These are phyloP conservation scores for Teleogryllus occipitalis DNA, from an alignment of 1,140 invertebrate species.

Conservation along the genomic window DNA sequence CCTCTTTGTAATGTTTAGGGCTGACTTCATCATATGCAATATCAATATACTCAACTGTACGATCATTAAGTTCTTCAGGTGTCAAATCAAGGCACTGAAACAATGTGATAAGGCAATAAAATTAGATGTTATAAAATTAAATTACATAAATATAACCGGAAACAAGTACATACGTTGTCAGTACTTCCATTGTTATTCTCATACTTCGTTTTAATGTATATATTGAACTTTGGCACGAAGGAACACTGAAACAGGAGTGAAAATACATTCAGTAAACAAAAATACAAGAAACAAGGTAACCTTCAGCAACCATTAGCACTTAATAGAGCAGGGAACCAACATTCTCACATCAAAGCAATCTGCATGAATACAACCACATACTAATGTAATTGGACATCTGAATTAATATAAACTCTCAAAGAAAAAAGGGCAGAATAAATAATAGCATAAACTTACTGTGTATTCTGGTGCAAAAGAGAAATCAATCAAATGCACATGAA, in stretches of 20 bases:
- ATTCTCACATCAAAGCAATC: too few species aligned
- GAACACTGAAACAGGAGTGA: constrained; percentile 61
- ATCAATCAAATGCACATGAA: neutral
- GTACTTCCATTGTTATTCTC: constrained; percentile 81
- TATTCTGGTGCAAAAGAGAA: constrained; percentile 41
- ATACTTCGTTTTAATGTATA: constrained; percentile 82
- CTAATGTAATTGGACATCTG: too few species aligned
- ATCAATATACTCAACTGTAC: constrained; percentile 73
- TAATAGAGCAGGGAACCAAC: too few species aligned
- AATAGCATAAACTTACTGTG: constrained; percentile 26
- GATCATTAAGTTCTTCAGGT: constrained; percentile 60
- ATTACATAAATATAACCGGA: neutral
- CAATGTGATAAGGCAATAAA: constrained; percentile 22
- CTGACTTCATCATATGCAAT: constrained; percentile 81
- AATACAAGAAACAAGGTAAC: too few species aligned
- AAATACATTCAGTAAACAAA: constrained; percentile 29
- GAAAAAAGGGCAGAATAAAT: neutral
- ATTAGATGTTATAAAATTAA: neutral
- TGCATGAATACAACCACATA: too few species aligned
- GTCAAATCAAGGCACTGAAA: constrained; percentile 65
- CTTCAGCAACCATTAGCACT: too few species aligned
- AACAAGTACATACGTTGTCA: constrained; percentile 68
- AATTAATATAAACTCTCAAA: neutral
- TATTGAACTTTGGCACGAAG: constrained; percentile 79
- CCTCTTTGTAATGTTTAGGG: constrained; percentile 81